These are phyloP conservation scores for Otus sunia DNA, from an alignment of 2,113 vertebrate species.

Conservation along the genomic window DNA sequence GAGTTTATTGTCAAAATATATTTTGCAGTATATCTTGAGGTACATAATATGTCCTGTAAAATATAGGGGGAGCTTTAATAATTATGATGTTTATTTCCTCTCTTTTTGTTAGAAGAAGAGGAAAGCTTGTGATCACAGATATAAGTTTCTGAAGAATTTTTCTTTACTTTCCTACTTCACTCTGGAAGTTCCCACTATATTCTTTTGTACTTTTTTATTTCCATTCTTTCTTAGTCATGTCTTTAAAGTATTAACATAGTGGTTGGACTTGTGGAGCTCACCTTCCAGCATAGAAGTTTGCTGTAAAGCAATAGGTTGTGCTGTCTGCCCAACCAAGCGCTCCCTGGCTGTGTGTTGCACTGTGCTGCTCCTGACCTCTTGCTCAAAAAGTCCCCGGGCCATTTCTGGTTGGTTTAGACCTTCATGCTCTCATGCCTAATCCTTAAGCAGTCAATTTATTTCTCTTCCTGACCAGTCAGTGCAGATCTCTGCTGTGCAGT, in stretches of 20 bases:
- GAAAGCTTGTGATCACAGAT: background rate
- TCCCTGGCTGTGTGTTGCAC: background rate
- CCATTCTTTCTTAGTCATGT: background rate
- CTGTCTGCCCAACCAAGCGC: fast-evolving
- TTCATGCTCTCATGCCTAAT: background rate
- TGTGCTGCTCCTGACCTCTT: background rate
- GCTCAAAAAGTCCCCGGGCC: background rate
- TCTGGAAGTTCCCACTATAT: background rate
- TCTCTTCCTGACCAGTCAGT: background rate
- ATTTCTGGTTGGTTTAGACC: background rate
- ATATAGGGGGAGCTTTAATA: background rate
- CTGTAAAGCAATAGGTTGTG: background rate
- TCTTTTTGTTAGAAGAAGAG: background rate
- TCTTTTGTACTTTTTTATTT: background rate
- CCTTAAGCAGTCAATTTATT: background rate
- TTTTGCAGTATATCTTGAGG: background rate
- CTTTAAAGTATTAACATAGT: background rate
- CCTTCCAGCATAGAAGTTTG: background rate
- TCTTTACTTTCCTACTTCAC: background rate
- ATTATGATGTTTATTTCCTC: background rate
- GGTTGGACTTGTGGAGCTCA: background rate
- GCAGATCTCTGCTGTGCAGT: background rate
- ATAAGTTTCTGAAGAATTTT: background rate
- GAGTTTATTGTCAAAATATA: background rate
- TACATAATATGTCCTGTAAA: background rate